Percentiles rank a stretch among this genome's conserved stretches.
Conservation (phyloP, 2,797 vertebrate genomes). For the Spondyliosoma cantharus region DNA sequence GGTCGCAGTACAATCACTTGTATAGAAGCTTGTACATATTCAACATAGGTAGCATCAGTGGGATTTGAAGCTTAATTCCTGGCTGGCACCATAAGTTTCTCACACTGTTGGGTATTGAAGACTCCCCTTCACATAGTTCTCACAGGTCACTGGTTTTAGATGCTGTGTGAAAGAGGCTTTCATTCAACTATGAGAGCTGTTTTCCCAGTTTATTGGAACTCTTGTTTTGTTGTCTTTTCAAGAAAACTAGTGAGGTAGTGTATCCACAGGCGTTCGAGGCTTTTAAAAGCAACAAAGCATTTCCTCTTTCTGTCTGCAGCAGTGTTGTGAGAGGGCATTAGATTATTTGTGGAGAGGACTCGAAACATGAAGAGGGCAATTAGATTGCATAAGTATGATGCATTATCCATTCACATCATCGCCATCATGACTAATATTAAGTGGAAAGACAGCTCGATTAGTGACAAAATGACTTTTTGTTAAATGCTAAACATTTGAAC, state of each 20-base stretch:
- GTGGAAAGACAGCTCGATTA: neutral
- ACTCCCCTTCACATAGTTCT: neutral
- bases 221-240: neutral
- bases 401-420: constrained; percentile 12
- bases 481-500: neutral
- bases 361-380: constrained; percentile 14
- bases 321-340: neutral
- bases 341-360: constrained; percentile 7
- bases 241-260: constrained; percentile 2
- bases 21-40: constrained; percentile 1
- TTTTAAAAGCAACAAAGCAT: constrained; percentile 24
- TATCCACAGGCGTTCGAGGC: constrained; percentile 21
- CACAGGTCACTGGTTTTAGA: neutral
- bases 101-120: neutral
- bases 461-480: neutral
- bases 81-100: constrained; percentile 5
- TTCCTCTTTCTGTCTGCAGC: constrained; percentile 17
- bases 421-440: constrained; percentile 5
- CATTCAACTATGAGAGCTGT: constrained; percentile 3
- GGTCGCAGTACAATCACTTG: neutral
- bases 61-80: constrained; percentile 26
- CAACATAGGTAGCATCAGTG: constrained; percentile 4
- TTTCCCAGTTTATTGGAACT: constrained; percentile 19
- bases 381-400: constrained; percentile 18
- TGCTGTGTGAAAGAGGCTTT: neutral